Percentiles rank a stretch among this genome's conserved stretches.
Conservation (phyloP, 2,797 vertebrate genomes). For the Catharus ustulatus region DNA sequence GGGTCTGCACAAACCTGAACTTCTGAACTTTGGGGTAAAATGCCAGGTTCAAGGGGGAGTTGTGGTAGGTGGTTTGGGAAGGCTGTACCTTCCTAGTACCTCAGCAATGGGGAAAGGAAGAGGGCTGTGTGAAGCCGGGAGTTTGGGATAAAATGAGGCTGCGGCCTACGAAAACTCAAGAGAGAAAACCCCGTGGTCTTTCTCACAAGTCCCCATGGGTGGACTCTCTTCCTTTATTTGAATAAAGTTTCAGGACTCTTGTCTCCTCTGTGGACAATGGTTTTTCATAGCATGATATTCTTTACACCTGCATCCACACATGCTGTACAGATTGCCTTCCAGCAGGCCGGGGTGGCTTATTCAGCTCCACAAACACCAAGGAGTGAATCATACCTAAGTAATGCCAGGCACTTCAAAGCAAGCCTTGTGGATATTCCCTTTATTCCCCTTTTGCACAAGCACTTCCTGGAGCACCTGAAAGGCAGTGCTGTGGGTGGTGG, state of each 20-base stretch:
- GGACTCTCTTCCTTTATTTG: background rate
- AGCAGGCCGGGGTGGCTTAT: background rate
- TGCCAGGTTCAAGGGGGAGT: background rate
- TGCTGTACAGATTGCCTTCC: rapidly evolving
- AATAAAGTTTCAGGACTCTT: background rate
- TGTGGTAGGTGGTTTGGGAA: rapidly evolving
- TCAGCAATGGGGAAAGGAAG: background rate
- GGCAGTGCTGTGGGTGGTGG: background rate
- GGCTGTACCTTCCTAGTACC: background rate
- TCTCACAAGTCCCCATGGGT: too few species aligned
- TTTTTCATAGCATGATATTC: background rate
- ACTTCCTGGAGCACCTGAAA: background rate
- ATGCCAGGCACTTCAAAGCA: background rate
- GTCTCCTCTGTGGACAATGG: background rate
- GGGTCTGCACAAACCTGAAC: background rate
- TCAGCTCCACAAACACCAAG: background rate
- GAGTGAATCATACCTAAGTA: background rate
- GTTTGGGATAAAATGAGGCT: background rate
- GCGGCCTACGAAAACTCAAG: rapidly evolving
- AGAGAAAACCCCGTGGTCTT: rapidly evolving
- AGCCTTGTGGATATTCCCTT: background rate
- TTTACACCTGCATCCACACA: background rate
- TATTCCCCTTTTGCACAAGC: background rate
- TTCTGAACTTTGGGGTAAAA: background rate
- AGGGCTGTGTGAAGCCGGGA: rapidly evolving